Evolutionary conservation across 2,113 vertebrate genomes (phyloP).

Genomic region (Paradoxurus hermaphroditus): DNA sequence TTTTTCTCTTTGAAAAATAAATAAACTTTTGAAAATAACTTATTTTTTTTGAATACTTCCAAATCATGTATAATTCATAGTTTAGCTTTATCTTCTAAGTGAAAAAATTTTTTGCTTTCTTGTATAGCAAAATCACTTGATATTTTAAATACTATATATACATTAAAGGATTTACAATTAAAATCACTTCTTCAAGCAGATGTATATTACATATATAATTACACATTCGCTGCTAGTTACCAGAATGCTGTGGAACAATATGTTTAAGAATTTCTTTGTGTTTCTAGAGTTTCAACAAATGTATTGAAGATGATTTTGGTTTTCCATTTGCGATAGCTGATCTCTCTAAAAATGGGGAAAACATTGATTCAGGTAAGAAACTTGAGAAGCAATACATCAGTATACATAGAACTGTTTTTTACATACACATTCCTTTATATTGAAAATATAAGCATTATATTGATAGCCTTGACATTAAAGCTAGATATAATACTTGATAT

Average conservation of each 20-base stretch:
- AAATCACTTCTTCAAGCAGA: not conserved
- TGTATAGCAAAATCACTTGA: not conserved
- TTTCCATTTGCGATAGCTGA: conserved; percentile 71
- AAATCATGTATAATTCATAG: conserved; percentile 24
- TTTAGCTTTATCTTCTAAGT: not conserved
- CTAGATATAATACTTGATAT: not conserved
- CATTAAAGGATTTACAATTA: not conserved
- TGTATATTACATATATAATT: not conserved
- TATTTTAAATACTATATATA: conserved; percentile 6
- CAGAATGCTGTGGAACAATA: not conserved
- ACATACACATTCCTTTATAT: not conserved
- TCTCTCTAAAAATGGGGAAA: conserved; percentile 59
- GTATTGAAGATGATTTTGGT: conserved; percentile 75
- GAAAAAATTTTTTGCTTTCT: conserved; percentile 24
- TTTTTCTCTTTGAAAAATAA: too few relatives aligned
- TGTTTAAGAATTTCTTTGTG: conserved; percentile 49
- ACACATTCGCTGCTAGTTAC: not conserved
- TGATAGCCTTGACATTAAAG: conserved; percentile 28
- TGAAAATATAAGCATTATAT: conserved; percentile 1
- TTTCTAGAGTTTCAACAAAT: conserved; percentile 80
- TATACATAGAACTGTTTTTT: not conserved
- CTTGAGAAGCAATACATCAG: not conserved
- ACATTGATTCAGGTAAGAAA: conserved; percentile 77
- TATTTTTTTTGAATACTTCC: conserved; percentile 24
- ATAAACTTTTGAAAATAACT: too few relatives aligned